A percentile compares a stretch with the other conserved stretches of the same genome.
Conservation (phyloP, 2,888 invertebrate species). For the Octonoba sinensis region DNA sequence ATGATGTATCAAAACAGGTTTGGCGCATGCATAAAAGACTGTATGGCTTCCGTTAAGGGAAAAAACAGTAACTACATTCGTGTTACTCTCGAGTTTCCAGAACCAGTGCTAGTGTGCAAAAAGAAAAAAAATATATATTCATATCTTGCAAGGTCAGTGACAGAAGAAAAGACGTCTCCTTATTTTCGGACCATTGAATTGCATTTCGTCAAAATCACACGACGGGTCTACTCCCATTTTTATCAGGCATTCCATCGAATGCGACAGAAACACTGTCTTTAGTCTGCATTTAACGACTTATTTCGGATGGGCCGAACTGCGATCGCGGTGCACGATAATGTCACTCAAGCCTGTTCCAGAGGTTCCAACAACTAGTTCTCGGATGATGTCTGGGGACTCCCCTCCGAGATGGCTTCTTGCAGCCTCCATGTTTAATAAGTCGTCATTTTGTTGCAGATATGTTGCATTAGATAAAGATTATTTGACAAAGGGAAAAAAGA, state of each 20-base stretch:
- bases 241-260: slow-evolving; percentile 57
- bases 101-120: no score
- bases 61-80: no score
- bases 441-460: slow-evolving; percentile 27
- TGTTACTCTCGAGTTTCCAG: no score
- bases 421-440: slow-evolving; percentile 41
- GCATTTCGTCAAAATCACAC: slow-evolving; percentile 43
- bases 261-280: slow-evolving; percentile 62
- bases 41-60: no score
- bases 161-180: not conserved
- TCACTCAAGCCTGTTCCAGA: slow-evolving; percentile 38
- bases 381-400: no score
- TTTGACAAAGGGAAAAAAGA: not conserved
- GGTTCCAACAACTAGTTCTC: not conserved
- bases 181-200: slow-evolving; percentile 22
- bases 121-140: no score
- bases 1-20: no score
- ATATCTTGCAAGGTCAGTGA: not conserved
- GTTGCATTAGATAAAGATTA: not conserved
- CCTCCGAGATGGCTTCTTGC: no score
- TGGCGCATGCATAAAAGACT: no score
- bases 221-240: slow-evolving; percentile 7
- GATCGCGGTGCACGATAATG: slow-evolving; percentile 45
- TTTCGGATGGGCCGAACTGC: slow-evolving; percentile 23
- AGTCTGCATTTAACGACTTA: slow-evolving; percentile 52